Conservation (phyloP, 2,797 vertebrate genomes). For the Serranus cabrilla region DNA sequence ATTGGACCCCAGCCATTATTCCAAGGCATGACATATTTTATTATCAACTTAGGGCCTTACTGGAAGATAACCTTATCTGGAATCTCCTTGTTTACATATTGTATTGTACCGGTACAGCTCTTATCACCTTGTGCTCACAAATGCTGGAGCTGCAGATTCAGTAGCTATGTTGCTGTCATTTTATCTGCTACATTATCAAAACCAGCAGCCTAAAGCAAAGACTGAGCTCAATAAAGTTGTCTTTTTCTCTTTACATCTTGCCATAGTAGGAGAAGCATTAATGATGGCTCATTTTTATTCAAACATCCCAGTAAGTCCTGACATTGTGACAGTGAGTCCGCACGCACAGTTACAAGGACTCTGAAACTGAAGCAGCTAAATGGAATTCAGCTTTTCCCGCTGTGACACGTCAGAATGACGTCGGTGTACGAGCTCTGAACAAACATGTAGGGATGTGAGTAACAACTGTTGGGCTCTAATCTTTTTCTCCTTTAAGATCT, state of each 20-base stretch:
- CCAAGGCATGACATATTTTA: constrained; percentile 5
- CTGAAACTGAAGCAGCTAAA: neutral
- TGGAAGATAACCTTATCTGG: constrained; percentile 50
- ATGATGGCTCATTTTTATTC: neutral
- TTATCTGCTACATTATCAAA: neutral
- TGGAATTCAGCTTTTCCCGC: neutral
- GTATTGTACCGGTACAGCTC: constrained; percentile 28
- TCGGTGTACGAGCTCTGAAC: neutral
- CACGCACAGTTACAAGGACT: neutral
- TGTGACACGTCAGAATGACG: neutral
- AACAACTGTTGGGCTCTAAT: neutral
- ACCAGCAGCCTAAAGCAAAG: neutral
- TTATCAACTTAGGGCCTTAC: constrained; percentile 27
- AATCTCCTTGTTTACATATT: constrained; percentile 26
- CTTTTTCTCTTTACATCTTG: neutral
- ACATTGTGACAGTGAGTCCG: neutral
- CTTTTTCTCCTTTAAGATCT: neutral
- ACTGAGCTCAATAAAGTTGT: neutral
- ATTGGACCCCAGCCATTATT: neutral
- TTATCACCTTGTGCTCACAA: constrained; percentile 38
- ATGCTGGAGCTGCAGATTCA: constrained; percentile 6
- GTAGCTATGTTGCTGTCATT: neutral
- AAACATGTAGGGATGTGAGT: neutral
- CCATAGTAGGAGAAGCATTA: neutral
- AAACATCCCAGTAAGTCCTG: neutral